Evolutionary conservation across 2,113 vertebrate genomes (phyloP), one percentile per base, ranked within the genome.

Genomic region (Dromas ardeola): DNA sequence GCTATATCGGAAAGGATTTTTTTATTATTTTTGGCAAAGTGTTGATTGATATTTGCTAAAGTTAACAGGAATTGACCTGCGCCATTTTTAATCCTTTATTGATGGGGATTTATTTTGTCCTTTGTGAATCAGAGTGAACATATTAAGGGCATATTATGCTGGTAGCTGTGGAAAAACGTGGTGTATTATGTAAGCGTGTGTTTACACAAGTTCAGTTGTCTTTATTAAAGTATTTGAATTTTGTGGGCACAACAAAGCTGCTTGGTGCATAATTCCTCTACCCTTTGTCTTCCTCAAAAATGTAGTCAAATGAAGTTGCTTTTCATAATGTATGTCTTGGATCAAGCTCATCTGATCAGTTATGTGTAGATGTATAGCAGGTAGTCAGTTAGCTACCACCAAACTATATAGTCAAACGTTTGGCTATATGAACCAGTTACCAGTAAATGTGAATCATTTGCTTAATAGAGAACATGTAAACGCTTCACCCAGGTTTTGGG

Each of bases 1-100:
- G 1, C 25, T 52, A 1, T 40, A 42, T 53, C 11, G 22, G 55
- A 88, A 79, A 59, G 27, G 38, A 17, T 22, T 88, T 93, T 93
- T 91, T 74, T 11, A n/a, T 95, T 96, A 26, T 91, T 96, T 88
- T 94, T 94, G 94, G 40, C 70, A 52, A 91, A 93, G 49, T 74
- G 65, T 86, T 93, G 76, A 96, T 90, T 95, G 92, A 53, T 89
- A 80, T 63, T 96, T 96, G 91, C 86, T 95, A 26, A 96, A 81
- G 85, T 85, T 96, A 87, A 95, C 78, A 86, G 92, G 73, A 96
- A 97, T 92, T 97, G 89, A 95, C 93, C 82, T 94, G 65, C 5
- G 49, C 85, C 84, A 76, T 34, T 97, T 97, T 95, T 97, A 97
- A 89, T 97, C 78, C 95, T 90, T 69, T 96, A 96, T 96, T 96